A percentile compares a stretch with the other conserved stretches of the same genome.
Conservation (phyloP, 2,797 vertebrate genomes). For the Takifugu ocellatus region DNA sequence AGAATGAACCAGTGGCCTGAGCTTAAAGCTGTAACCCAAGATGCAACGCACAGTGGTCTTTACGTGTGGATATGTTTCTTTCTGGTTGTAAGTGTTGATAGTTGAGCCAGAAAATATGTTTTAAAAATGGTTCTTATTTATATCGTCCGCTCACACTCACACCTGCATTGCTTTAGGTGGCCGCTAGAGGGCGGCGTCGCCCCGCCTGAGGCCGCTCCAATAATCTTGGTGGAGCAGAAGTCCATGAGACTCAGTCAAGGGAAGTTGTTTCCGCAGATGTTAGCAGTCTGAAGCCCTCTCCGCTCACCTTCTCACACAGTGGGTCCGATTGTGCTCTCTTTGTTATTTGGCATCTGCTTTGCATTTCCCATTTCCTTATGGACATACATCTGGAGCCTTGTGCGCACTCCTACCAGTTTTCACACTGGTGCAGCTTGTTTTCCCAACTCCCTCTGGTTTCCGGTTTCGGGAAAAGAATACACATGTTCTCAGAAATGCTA, state of each 20-base stretch:
- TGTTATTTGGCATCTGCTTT: conserved; percentile 67
- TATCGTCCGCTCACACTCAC: too few species aligned
- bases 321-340: conserved; percentile 67
- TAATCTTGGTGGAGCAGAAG: conserved; percentile 6
- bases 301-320: conserved; percentile 56
- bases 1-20: too few species aligned
- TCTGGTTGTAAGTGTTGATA: too few species aligned
- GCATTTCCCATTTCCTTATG: conserved; percentile 68
- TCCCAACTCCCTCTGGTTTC: neutral
- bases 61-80: too few species aligned
- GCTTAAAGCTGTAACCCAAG: too few species aligned
- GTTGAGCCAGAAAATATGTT: too few species aligned
- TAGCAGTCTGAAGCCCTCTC: conserved; percentile 47
- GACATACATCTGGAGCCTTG: conserved; percentile 42
- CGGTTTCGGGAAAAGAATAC: neutral
- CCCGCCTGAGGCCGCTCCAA: neutral
- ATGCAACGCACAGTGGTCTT: too few species aligned
- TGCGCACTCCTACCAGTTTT: neutral
- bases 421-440: neutral
- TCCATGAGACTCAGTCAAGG: conserved; percentile 34
- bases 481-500: neutral
- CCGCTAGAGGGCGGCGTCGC: conserved; percentile 60
- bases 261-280: conserved; percentile 67
- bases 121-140: too few species aligned
- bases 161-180: too few species aligned